Evolutionary conservation across 2,888 invertebrate genomes (phyloP).

Genomic region (Acanthococcus lagerstroemiae): DNA sequence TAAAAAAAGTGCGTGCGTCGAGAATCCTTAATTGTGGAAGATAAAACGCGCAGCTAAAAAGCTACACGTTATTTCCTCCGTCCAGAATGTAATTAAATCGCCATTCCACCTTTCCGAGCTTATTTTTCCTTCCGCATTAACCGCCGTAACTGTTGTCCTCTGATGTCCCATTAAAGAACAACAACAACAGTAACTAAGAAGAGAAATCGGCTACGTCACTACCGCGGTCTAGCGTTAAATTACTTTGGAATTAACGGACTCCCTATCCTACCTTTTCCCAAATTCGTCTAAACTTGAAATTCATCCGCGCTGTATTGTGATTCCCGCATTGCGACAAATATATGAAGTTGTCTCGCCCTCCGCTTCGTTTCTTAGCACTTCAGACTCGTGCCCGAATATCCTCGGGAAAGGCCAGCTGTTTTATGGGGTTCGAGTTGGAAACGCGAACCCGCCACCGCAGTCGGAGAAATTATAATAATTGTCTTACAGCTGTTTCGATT

Average conservation of each 20-base stretch:
- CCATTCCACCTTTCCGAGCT: conserved; percentile 10
- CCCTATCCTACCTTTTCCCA: conserved; percentile 1
- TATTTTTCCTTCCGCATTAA: conserved; percentile 25
- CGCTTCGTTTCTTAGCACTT: neutral
- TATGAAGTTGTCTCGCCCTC: neutral
- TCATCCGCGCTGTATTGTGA: neutral
- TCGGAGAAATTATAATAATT: too few relatives aligned
- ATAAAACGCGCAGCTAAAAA: neutral
- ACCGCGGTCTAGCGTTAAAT: conserved; percentile 27
- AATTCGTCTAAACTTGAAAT: neutral
- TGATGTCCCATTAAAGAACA: conserved; percentile 26
- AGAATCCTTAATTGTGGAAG: neutral
- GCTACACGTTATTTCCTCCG: neutral
- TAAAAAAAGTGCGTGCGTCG: neutral
- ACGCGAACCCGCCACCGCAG: too few relatives aligned
- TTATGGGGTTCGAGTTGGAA: too few relatives aligned
- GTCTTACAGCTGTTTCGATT: too few relatives aligned
- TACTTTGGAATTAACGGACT: conserved; percentile 26
- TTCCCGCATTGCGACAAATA: conserved; percentile 3
- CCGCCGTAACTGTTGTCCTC: conserved; percentile 24
- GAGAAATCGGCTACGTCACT: conserved; percentile 24
- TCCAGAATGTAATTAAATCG: conserved; percentile 26
- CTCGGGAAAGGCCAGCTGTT: too few relatives aligned
- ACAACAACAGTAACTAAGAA: conserved; percentile 18
- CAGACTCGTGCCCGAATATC: too few relatives aligned